Base-by-base conservation (phyloP, 2,888 invertebrate genomes). In the Limenitis camilla region DNA sequence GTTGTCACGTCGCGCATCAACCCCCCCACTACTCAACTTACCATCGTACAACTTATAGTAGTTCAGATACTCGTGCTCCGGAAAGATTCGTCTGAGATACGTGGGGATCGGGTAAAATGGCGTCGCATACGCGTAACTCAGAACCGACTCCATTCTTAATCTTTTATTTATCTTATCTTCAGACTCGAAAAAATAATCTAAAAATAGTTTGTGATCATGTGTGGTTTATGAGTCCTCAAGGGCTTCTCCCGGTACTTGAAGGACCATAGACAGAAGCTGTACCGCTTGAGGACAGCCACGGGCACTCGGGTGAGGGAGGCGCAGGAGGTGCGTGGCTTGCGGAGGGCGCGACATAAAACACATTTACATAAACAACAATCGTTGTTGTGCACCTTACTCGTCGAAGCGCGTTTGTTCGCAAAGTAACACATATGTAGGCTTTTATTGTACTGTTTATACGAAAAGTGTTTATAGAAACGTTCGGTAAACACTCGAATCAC, bases 361-460 rank as follows among this genome's bases (percentile, higher is more conserved):
- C 87, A 87, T 45, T 81, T 61, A 53, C 86, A 87, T 31, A 73
- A 58, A 56, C 75, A 72, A 52, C 74, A 74, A 58, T 82, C 81
- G 28, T 72, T 72, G 49, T 60, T 68, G 56, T 86, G 86, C 81
- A 72, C 79, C 82, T 76, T 79, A 64, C 76, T 75, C 79, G 74
- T 77, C 66, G 59, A 60, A 48, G 65, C 67, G 66, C 73, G 74
- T 67, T 67, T 68, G 61, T 66, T 63, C 71, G 72, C 56, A 63
- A 77, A 76, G 81, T 74, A 82, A 81, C 81, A 77, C 87, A 87
- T 86, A 76, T 58, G 86, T 83, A 81, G 71, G 83, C 85, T 78
- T 86, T 86, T 82, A 33, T 8, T 48, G 10, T 3, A 58, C 60
- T 30, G 28, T 44, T 43, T 38, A 48, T 48, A 40, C 42, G 40